Conservation (phyloP, 2,113 vertebrate genomes). For the Raja brachyura region DNA sequence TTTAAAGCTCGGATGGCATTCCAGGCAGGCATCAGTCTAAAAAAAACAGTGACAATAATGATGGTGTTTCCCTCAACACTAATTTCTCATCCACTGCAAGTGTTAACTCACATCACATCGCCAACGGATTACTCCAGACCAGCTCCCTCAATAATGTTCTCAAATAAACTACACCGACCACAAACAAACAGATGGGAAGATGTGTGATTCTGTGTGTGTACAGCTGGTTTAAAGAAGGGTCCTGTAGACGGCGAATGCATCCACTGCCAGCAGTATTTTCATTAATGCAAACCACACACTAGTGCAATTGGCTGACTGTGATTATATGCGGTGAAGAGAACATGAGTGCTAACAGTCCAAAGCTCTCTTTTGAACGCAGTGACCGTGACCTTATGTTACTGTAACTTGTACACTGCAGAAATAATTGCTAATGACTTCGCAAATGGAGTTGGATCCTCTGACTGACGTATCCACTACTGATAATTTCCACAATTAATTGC, state of each 20-base stretch:
- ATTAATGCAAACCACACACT: neutral
- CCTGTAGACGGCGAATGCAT: neutral
- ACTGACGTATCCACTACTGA: neutral
- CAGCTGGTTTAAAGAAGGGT: slow-evolving; percentile 5
- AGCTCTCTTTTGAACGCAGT: neutral
- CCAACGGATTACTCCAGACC: neutral
- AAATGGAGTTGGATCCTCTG: slow-evolving; percentile 1
- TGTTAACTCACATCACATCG: neutral
- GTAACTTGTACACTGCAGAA: slow-evolving; percentile 12
- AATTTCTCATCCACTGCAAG: neutral
- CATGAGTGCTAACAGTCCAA: neutral
- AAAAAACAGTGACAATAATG: neutral
- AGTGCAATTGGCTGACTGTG: neutral
- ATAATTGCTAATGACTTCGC: slow-evolving; percentile 11
- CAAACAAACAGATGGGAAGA: neutral
- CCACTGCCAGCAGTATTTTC: neutral
- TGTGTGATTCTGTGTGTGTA: neutral
- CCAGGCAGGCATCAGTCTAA: too few relatives aligned
- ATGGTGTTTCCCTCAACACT: neutral
- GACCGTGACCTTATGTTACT: slow-evolving; percentile 2
- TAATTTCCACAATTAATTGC: slow-evolving; percentile 10
- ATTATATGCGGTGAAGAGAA: neutral
- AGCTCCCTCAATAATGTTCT: neutral
- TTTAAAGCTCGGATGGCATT: neutral
- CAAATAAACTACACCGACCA: slow-evolving; percentile 14